Percentiles rank a stretch among this genome's conserved stretches.
phyloP scores from a whole-genome alignment of 2,888 invertebrate genomes.

The Microplitis manilae region DNA sequence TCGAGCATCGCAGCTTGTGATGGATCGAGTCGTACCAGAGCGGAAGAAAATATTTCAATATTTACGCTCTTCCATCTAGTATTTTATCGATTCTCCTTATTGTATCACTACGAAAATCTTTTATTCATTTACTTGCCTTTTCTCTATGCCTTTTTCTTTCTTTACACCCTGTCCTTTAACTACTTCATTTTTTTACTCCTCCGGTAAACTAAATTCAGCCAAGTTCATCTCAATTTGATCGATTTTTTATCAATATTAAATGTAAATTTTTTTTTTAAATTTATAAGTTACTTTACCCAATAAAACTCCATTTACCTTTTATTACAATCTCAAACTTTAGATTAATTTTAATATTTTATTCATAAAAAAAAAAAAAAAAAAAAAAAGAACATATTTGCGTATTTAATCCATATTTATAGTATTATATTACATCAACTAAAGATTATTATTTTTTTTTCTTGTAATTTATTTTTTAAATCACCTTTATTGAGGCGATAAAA shows the following conservation, averaged over 20 bases:
- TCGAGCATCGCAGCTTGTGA: constrained; percentile 25
- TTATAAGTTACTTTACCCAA: not conserved
- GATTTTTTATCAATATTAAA: constrained; percentile 24
- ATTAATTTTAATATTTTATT: not conserved
- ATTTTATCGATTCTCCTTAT: constrained; percentile 25
- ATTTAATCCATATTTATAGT: not conserved
- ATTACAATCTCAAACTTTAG: constrained; percentile 2
- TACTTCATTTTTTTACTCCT: constrained; percentile 13
- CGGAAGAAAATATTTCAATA: constrained; percentile 46
- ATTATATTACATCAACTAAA: not conserved
- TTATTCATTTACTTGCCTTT: constrained; percentile 24
- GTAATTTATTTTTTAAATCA: not conserved
- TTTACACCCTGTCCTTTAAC: constrained; percentile 3
- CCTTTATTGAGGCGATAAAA: constrained; percentile 14
- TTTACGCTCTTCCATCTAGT: constrained; percentile 39
- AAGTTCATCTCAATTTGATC: constrained; percentile 23
- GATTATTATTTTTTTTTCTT: not conserved
- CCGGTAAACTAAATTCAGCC: not conserved
- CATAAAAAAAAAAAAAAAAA: not conserved
- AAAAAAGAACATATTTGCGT: not conserved
- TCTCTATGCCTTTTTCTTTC: not conserved
- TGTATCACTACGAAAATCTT: constrained; percentile 28
- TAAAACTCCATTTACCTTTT: constrained; percentile 3
- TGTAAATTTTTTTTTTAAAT: not conserved
- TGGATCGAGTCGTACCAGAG: constrained; percentile 45